Evolutionary conservation across 1,140 invertebrate genomes (phyloP).

Genomic region (Lysiphlebus fabarum): DNA sequence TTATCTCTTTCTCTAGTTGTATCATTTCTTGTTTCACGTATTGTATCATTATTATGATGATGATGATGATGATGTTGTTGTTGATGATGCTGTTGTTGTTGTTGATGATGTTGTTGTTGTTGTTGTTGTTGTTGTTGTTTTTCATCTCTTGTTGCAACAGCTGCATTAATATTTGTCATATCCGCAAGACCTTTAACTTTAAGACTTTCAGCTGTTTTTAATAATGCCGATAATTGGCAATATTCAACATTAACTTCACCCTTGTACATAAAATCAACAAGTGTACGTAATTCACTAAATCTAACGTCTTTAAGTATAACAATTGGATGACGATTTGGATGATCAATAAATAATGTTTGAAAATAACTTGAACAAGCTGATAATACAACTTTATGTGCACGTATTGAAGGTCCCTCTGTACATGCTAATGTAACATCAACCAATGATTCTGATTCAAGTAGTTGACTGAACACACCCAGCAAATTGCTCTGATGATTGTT

Average conservation of each 20-base stretch:
- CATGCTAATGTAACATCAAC: constrained; percentile 94
- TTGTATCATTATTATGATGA: not conserved
- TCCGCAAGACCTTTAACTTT: constrained; percentile 88
- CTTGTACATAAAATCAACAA: constrained; percentile 95
- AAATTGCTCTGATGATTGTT: constrained; percentile 95
- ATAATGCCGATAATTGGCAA: constrained; percentile 82
- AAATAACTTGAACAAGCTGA: constrained; percentile 94
- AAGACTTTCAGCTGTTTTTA: constrained; percentile 90
- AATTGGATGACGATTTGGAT: constrained; percentile 87
- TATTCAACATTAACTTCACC: constrained; percentile 93
- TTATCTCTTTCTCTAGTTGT: constrained; percentile 27
- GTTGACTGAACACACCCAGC: constrained; percentile 90
- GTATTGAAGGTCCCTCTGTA: constrained; percentile 87
- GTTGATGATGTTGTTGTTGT: constrained; percentile 28
- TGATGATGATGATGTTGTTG: constrained; percentile 26
- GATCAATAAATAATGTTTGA: constrained; percentile 83
- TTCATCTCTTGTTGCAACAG: constrained; percentile 45
- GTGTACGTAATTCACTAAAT: constrained; percentile 82
- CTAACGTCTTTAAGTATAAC: constrained; percentile 91
- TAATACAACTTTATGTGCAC: constrained; percentile 92
- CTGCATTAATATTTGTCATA: constrained; percentile 75
- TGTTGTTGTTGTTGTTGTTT: constrained; percentile 33
- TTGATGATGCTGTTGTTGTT: constrained; percentile 31
- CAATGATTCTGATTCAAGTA: constrained; percentile 89
- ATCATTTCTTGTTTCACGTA: constrained; percentile 17